Evolutionary conservation across 2,888 invertebrate genomes (phyloP), one percentile per base, ranked within the genome.

Genomic region (Philereme vetulata): DNA sequence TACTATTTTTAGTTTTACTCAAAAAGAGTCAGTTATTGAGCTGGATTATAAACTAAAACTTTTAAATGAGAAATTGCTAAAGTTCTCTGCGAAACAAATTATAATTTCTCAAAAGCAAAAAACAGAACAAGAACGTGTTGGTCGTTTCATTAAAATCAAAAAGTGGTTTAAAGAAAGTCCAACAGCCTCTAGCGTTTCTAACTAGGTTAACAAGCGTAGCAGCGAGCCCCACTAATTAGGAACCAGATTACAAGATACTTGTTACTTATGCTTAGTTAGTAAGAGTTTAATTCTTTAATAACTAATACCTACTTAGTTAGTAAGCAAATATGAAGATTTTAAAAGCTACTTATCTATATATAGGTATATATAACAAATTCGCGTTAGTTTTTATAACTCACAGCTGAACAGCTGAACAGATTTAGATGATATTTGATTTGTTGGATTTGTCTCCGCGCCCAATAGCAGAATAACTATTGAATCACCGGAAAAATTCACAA

Each of bases 141-240:
- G 46, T 44, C 51, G 43, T 52, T 67, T 57, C 56, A 61, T 62
- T 64, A 57, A 53, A 57, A 58, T 58, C 51, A 38, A 56, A 63
- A 54, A 52, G 57, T 45, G 56, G 61, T 63, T 46, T 53, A 50
- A 57, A 55, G 63, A 54, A 62, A 61, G 46, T 63, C 70, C 66
- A 63, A 64, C 61, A 59, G 65, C 72, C 60, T 68, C 66, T 68
- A 67, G 73, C 72, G 64, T 67, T 74, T 69, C 74, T 78, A 82
- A 82, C 81, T 82, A 72, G 81, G 82, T 81, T 81, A 82, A 81
- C 81, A 82, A 81, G 80, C 77, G 72, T 53, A 63, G 68, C 70
- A 69, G 70, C 48, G 56, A 62, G 62, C 57, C 54, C 59, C 76
- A 74, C 79, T 81, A 81, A 83, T 83, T 82, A 82, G 74, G 72